Conservation (phyloP, 2,113 vertebrate species). For the Toxotes jaculatrix region DNA sequence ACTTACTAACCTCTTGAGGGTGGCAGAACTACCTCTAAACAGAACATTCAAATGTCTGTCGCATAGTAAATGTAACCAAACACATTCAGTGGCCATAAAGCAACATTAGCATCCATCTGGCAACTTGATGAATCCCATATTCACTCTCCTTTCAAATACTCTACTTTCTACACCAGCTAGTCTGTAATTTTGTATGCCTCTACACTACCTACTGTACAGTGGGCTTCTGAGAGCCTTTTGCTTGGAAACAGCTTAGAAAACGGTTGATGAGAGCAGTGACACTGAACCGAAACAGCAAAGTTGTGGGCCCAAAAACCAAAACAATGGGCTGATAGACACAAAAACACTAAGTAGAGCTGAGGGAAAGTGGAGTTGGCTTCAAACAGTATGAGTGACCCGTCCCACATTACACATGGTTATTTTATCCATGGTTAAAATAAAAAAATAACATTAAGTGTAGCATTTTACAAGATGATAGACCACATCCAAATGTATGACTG, state of each 20-base stretch:
- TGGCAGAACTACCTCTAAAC: not conserved
- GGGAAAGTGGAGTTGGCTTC: not conserved
- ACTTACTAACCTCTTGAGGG: too few species aligned
- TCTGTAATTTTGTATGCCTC: not conserved
- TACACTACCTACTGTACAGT: not conserved
- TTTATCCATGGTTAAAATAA: not conserved
- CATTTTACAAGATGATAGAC: not conserved
- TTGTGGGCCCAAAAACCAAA: not conserved
- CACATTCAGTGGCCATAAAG: not conserved
- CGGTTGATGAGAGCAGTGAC: not conserved
- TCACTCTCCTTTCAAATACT: not conserved
- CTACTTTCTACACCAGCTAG: not conserved
- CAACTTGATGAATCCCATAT: not conserved
- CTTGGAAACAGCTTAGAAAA: not conserved
- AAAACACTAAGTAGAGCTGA: not conserved
- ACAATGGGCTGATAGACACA: not conserved
- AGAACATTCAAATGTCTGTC: not conserved
- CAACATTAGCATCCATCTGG: not conserved
- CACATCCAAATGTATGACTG: not conserved
- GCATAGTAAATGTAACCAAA: not conserved
- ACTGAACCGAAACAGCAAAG: too few species aligned
- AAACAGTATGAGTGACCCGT: not conserved
- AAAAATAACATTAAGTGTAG: not conserved
- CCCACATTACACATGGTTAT: not conserved
- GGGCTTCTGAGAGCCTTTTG: conserved; percentile 1